A percentile compares a stretch with the other conserved stretches of the same genome.
These are phyloP conservation scores for Nasonia vitripennis DNA, from an alignment of 1,140 invertebrate species.

Conservation along the genomic window DNA sequence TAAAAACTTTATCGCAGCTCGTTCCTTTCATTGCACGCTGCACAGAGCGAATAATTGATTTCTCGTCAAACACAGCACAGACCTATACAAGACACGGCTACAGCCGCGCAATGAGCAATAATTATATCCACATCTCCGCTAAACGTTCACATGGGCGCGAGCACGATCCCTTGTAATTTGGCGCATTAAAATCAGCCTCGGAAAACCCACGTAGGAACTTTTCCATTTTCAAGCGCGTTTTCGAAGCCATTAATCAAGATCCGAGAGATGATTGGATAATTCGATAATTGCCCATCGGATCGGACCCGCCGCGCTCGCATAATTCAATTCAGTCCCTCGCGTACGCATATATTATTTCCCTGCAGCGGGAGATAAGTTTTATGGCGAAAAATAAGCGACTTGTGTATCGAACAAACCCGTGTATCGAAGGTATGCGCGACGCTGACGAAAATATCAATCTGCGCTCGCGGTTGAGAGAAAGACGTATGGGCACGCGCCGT, in stretches of 20 bases:
- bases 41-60: slow-evolving; percentile 19
- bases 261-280: slow-evolving; percentile 37
- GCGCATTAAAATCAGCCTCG: not conserved
- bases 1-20: slow-evolving; percentile 6
- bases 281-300: slow-evolving; percentile 45
- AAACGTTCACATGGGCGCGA: not conserved
- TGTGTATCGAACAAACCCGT: not conserved
- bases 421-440: too few species aligned
- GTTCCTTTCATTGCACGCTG: not conserved
- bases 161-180: slow-evolving; percentile 23
- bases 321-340: slow-evolving; percentile 4
- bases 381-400: not conserved
- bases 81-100: too few species aligned
- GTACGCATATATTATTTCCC: not conserved
- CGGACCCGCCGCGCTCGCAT: not conserved
- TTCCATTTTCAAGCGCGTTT: slow-evolving; percentile 24
- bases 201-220: not conserved
- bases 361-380: not conserved
- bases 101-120: not conserved
- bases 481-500: not conserved
- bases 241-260: slow-evolving; percentile 28
- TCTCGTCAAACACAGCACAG: not conserved
- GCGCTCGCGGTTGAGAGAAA: not conserved
- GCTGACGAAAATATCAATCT: too few species aligned
- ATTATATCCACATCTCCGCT: not conserved